Conservation (phyloP, 1,140 invertebrate species). For the Zophobas morio region DNA sequence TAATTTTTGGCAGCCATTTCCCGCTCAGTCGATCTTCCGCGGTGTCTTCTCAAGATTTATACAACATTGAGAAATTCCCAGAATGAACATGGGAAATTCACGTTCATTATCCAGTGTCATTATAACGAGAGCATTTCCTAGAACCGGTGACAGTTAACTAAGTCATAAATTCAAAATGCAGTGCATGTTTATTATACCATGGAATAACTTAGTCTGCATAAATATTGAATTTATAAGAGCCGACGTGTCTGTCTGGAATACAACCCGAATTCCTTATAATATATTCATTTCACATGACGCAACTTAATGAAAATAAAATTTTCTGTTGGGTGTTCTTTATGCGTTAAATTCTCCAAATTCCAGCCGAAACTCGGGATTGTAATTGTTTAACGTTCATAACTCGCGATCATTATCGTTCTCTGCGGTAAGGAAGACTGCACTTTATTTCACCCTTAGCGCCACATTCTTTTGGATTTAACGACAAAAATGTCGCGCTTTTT, state of each 20-base stretch:
- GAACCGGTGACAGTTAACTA: conserved; percentile 30
- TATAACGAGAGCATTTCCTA: conserved; percentile 20
- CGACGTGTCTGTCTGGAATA: neutral
- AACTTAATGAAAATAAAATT: conserved; percentile 39
- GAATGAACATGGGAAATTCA: conserved; percentile 24
- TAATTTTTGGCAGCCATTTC: neutral
- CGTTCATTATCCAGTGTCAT: conserved; percentile 25
- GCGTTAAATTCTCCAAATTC: conserved; percentile 9
- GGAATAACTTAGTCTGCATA: conserved; percentile 26
- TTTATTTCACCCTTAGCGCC: conserved; percentile 33
- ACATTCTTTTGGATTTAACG: conserved; percentile 31
- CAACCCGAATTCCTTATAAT: conserved; percentile 2
- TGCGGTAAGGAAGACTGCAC: conserved; percentile 21
- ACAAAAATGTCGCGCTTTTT: conserved; percentile 24
- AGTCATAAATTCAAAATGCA: conserved; percentile 29
- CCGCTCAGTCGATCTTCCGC: neutral
- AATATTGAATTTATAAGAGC: conserved; percentile 27
- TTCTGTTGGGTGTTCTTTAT: conserved; percentile 12
- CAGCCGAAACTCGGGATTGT: conserved; percentile 23
- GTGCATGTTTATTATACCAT: conserved; percentile 22
- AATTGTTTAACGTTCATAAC: conserved; percentile 41
- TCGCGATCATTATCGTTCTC: conserved; percentile 39
- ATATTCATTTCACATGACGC: conserved; percentile 32
- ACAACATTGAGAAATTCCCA: conserved; percentile 8
- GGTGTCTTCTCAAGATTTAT: neutral